These are phyloP conservation scores for Synaphobranchus kaupii DNA, from an alignment of 2,797 vertebrate species.

Conservation along the genomic window DNA sequence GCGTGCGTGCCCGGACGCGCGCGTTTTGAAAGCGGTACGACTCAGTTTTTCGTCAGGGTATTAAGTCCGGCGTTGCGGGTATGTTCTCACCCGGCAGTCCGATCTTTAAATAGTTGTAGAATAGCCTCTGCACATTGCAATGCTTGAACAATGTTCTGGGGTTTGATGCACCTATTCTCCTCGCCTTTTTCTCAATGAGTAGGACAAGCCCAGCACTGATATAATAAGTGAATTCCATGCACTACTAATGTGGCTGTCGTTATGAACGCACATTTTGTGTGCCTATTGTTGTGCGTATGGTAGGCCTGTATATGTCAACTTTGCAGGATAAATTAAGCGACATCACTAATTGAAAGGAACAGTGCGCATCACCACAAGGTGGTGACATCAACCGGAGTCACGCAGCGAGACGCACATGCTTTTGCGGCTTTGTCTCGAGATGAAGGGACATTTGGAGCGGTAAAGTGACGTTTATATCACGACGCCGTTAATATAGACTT, in stretches of 20 bases:
- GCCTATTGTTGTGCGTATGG: neutral
- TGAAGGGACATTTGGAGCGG: neutral
- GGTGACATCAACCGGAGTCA: conserved; percentile 51
- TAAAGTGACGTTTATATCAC: neutral
- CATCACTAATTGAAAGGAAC: neutral
- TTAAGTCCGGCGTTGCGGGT: neutral
- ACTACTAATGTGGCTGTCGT: neutral
- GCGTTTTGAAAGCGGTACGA: neutral
- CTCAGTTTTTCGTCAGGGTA: neutral
- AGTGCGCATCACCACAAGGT: conserved; percentile 50
- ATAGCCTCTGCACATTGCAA: neutral
- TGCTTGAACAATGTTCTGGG: neutral
- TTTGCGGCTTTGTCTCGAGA: neutral
- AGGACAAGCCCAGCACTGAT: neutral
- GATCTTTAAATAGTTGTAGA: neutral
- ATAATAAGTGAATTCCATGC: neutral
- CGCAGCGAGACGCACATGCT: neutral
- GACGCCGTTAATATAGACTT: neutral
- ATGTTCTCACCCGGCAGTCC: neutral
- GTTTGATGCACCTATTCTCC: neutral
- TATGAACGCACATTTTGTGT: neutral
- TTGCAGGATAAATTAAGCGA: neutral
- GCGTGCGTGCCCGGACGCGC: neutral
- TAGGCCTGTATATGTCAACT: neutral
- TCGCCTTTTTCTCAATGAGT: neutral